Base-by-base conservation (phyloP, 2,888 invertebrate genomes). In the Himalopsyche tibetana region DNA sequence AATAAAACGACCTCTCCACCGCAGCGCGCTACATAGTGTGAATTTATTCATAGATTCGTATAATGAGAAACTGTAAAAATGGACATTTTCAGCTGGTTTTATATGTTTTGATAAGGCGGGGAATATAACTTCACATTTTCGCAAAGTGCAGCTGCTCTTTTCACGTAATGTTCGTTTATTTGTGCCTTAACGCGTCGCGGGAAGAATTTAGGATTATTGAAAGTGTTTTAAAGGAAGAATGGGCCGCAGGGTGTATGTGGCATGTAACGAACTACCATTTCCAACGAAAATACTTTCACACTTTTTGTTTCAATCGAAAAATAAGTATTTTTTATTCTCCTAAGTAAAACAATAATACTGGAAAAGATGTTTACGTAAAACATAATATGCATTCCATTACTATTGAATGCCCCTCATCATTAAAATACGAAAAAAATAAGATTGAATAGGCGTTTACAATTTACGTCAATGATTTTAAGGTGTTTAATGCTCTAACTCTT, bases 41-140 rank as follows among this genome's bases (percentile, higher is more conserved):
- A 92, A 92, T 92, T 92, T 92, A 92, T 92, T 92, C 92, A 92
- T 92, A 92, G 92, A 92, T 91, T 91, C 91, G 91, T 91, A 92
- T 93, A 92, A 93, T 92, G 92, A 92, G 92, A 92, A 92, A 92
- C 92, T 91, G 92, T 92, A 92, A 92, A 93, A 93, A 93, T 93
- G 92, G 91, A 92, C 92, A 92, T 92, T 92, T 92, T 90, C 91
- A 90, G 90, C 91, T 90, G 91, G 91, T 92, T 92, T 92, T 92
- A 92, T 92, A 81, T 69, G 92, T 91, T 92, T 92, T 92, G 92
- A 92, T 92, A 92, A 92, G 92, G 91, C 91, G 91, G 91, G 91
- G 91, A 91, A 42, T 80, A 83, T 69, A 69, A 85, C 69, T 82
- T 63, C 82, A 83, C 79, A 79, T 45, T 85, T 55, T 42, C 82